Conservation (phyloP, 2,888 invertebrate species). For the Allygus modestus region DNA sequence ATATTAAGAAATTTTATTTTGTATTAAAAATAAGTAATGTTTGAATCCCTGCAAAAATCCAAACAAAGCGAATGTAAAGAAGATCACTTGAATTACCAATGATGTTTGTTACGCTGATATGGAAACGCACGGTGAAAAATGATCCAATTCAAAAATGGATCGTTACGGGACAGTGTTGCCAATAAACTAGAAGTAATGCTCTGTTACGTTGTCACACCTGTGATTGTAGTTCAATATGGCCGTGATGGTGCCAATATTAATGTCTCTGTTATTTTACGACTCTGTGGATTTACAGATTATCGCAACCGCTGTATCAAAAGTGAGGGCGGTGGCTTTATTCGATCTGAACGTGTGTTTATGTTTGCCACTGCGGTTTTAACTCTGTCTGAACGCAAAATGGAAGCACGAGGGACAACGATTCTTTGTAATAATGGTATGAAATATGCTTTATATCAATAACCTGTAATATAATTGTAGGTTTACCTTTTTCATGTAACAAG, state of each 20-base stretch:
- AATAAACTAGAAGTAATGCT: slow-evolving; percentile 25
- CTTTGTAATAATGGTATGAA: too few species aligned
- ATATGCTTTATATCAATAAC: too few species aligned
- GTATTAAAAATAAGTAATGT: too few species aligned
- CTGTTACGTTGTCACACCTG: slow-evolving; percentile 40
- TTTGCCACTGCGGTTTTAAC: neutral
- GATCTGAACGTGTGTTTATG: neutral
- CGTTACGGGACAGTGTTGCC: slow-evolving; percentile 1
- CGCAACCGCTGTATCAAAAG: slow-evolving; percentile 20
- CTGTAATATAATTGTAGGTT: too few species aligned
- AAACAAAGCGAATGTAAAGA: neutral
- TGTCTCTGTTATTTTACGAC: slow-evolving; percentile 36
- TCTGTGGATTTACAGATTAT: slow-evolving; percentile 36
- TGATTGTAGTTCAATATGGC: slow-evolving; percentile 30
- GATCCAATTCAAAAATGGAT: slow-evolving; percentile 39
- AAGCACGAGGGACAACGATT: neutral
- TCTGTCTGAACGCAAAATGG: neutral
- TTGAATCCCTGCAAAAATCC: neutral
- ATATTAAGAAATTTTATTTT: too few species aligned
- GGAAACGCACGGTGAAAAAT: slow-evolving; percentile 24
- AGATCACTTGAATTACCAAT: neutral
- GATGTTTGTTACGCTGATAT: slow-evolving; percentile 2
- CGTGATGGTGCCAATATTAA: slow-evolving; percentile 31
- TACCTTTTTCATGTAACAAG: too few species aligned
- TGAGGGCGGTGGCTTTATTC: neutral